Percentiles rank a stretch among this genome's conserved stretches.
Evolutionary conservation across 2,888 invertebrate species (phyloP).

Genomic region (Drosophila birchii): DNA sequence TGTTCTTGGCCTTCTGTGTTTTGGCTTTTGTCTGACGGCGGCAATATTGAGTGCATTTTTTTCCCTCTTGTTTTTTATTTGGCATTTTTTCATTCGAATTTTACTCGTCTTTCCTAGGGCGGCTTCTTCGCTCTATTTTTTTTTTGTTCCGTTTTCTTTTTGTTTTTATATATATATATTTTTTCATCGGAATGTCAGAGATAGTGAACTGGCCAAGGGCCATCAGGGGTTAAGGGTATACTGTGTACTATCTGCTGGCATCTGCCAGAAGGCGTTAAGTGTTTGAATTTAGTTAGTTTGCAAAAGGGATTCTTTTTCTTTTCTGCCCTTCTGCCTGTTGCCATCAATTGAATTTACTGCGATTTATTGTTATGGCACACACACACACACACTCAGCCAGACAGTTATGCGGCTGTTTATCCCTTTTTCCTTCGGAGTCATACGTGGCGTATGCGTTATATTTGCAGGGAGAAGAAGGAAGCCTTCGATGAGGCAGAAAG

Average conservation of each 20-base stretch:
- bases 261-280: constrained; percentile 71
- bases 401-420: constrained; percentile 58
- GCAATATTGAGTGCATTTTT: constrained; percentile 45
- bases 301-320: constrained; percentile 31
- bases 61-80: constrained; percentile 11
- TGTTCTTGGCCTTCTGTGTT: constrained; percentile 37
- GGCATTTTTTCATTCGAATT: constrained; percentile 27
- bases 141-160: neutral
- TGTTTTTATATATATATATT: neutral
- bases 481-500: neutral
- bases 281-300: constrained; percentile 74
- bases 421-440: neutral
- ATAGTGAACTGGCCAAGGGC: constrained; percentile 5
- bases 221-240: constrained; percentile 1
- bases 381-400: constrained; percentile 44
- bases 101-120: neutral
- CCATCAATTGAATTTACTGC: constrained; percentile 55
- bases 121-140: neutral
- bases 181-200: constrained; percentile 43
- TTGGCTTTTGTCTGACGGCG: constrained; percentile 35
- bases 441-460: constrained; percentile 41
- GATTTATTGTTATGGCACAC: constrained; percentile 68
- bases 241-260: constrained; percentile 19
- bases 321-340: neutral
- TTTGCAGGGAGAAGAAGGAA: neutral